Base-by-base conservation (phyloP, 2,113 vertebrate genomes). In the Oncorhynchus kisutch region DNA sequence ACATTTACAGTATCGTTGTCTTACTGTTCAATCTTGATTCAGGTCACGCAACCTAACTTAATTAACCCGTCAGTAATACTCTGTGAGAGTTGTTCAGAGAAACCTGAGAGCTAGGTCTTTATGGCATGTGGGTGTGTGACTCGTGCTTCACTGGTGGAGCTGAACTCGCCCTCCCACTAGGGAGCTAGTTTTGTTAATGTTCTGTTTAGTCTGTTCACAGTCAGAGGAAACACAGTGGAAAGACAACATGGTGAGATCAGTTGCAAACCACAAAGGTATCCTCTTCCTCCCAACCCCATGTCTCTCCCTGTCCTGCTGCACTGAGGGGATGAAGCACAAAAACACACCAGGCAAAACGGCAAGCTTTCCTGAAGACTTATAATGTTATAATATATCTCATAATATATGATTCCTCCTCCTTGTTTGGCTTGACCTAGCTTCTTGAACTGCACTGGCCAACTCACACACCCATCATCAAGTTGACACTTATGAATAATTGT, bases 211-310 rank as follows among this genome's bases (percentile, higher is more conserved):
- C 45, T 11, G 22, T 45, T 62, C 39, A 16, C 68, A 69, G 67
- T 48, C 64, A 74, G 69, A 74, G 66, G 74, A 75, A 68, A 81
- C 13, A 12, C 9, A 24, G 24, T 7, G 45, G 4, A 48, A 49
- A 68, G 29, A 68, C 74, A 75, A 83, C 83, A 78, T 73, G 77
- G 22, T 51, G 76, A 49, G 78, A 82, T 75, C 73, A 78, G 76
- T 64, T 81, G 62, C 60, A 78, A 82, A 87, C 81, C 82, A 73
- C 81, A 84, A 70, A 76, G 60, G 71, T 74, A 80, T 88, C 74
- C 74, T 22, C 45, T 87, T 82, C 82, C 82, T 80, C 66, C 71
- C 29, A 67, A 78, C 80, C 78, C 4, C 9, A 6, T 71, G 51
- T 54, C 3, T 77, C 72, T 81, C 73, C 67, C 69, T 54, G 72